Conservation (phyloP, 2,888 invertebrate species). For the Dysmachus trigonus region DNA sequence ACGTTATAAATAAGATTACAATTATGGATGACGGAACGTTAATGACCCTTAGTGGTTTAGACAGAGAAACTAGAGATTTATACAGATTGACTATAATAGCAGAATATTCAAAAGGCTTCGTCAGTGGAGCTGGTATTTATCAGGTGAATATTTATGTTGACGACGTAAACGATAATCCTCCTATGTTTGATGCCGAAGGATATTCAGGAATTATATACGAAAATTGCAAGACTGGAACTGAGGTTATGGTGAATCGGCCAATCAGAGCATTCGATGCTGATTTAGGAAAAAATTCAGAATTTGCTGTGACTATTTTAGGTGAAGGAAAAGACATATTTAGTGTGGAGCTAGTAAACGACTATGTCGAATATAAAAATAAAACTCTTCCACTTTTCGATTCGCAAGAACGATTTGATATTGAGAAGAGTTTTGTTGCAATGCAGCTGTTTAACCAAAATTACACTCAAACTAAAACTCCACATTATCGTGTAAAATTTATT, state of each 20-base stretch:
- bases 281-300: slow-evolving; percentile 73
- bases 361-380: slow-evolving; percentile 53
- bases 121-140: slow-evolving; percentile 78
- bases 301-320: slow-evolving; percentile 75
- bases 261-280: slow-evolving; percentile 80
- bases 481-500: slow-evolving; percentile 59
- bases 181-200: slow-evolving; percentile 74
- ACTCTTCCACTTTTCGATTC: slow-evolving; percentile 57
- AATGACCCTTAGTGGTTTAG: slow-evolving; percentile 79
- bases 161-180: slow-evolving; percentile 89
- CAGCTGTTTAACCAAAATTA: slow-evolving; percentile 60
- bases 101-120: slow-evolving; percentile 76
- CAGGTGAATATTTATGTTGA: slow-evolving; percentile 83
- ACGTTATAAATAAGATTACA: slow-evolving; percentile 80
- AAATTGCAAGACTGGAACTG: slow-evolving; percentile 76
- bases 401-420: slow-evolving; percentile 62
- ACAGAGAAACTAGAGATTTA: slow-evolving; percentile 76
- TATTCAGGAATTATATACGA: slow-evolving; percentile 84
- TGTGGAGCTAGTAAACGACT: slow-evolving; percentile 68
- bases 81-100: slow-evolving; percentile 83
- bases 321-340: slow-evolving; percentile 78
- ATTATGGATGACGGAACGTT: slow-evolving; percentile 82
- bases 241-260: slow-evolving; percentile 74
- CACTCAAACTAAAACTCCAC: slow-evolving; percentile 57
- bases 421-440: slow-evolving; percentile 61